Evolutionary conservation across 1,140 invertebrate genomes (phyloP), one percentile per base, ranked within the genome.

Genomic region (Hydropsyche tenuis): DNA sequence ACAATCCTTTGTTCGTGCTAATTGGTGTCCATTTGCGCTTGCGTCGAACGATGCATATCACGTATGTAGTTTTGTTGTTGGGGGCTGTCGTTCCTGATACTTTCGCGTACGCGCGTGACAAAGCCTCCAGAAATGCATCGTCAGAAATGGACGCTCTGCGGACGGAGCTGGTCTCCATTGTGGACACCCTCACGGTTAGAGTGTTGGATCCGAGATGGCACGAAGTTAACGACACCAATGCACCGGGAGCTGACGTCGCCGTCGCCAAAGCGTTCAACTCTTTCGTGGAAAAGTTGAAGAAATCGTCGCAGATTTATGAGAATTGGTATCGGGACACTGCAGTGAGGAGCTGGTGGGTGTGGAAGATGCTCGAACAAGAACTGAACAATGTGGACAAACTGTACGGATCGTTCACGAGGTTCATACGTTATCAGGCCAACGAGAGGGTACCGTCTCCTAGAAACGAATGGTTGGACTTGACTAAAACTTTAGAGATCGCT

Each of bases 401-500:
- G 9, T 91, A 91, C 77, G 84, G 84, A 73, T 85, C 85, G 2
- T 91, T 91, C 76, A 78, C 88, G 1, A 80, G 86, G 63, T 88
- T 89, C 76, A 84, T 88, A 77, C 83, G 84, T 73, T 86, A 85
- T 79, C 86, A 82, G 48, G 80, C 60, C 25, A 81, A 83, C 9
- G 84, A 82, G 1, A 75, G 80, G 16, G 82, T 84, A 20, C 86
- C 80, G 16, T 86, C 83, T 16, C 86, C 83, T 4, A 80, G 80
- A 48, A 84, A 82, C 60, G 87, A 87, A n/a, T 89, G 90, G 84
- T 74, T 86, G 11, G 87, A 90, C 80, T 81, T 93, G 51, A 86
- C 89, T 0, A 86, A 90, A 45, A 82, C 85, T 46, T 5, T 12
- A 1, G n/a, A 1, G 3, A 86, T 87, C 0, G 84, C 90, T 16